phyloP scores from a whole-genome alignment of 2,797 vertebrate genomes.

The Presbytis comata region DNA sequence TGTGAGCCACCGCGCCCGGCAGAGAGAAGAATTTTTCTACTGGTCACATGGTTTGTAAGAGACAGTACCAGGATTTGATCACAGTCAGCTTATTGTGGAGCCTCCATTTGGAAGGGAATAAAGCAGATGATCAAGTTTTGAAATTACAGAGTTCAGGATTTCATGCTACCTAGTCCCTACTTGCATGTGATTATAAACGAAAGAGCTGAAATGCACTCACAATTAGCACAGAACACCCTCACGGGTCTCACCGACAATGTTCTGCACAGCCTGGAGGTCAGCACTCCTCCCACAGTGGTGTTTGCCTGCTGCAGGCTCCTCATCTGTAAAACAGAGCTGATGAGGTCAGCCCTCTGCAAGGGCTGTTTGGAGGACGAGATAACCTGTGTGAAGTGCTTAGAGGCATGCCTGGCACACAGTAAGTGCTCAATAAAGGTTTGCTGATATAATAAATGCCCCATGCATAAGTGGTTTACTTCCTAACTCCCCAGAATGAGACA shows the following conservation, averaged over 20 bases:
- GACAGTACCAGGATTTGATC: not conserved
- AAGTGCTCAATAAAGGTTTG: not conserved
- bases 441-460: not conserved
- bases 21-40: not conserved
- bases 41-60: not conserved
- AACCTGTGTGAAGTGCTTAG: not conserved
- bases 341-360: too few relatives aligned
- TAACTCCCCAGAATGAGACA: not conserved
- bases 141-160: not conserved
- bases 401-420: not conserved
- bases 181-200: not conserved
- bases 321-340: not conserved
- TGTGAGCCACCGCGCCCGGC: too few relatives aligned
- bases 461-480: not conserved
- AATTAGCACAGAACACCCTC: not conserved
- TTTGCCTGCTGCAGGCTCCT: not conserved
- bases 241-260: not conserved
- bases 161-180: not conserved
- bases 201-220: not conserved
- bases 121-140: not conserved
- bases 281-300: accelerated
- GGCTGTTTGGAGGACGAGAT: not conserved
- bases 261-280: not conserved
- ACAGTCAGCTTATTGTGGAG: too few relatives aligned
- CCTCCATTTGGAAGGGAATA: not conserved